Percentiles rank a stretch among this genome's conserved stretches.
Evolutionary conservation across 1,140 invertebrate species (phyloP).

Genomic region (Ptiloglossa arizonensis): DNA sequence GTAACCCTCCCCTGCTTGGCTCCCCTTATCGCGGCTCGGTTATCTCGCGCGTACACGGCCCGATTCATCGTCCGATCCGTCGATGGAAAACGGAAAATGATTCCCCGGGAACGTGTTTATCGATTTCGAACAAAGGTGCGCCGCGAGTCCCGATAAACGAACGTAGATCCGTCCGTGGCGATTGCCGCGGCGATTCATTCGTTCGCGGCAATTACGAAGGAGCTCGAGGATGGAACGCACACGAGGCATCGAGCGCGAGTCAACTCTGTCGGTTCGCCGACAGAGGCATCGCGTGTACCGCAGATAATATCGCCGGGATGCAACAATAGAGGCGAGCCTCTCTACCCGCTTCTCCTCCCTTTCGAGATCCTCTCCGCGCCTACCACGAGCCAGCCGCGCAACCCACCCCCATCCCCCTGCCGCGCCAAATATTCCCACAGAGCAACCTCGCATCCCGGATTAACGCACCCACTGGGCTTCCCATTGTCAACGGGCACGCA

Average conservation of each 20-base stretch:
- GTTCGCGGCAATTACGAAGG: constrained; percentile 65
- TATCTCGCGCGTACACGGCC: constrained; percentile 16
- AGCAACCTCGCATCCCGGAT: constrained; percentile 56
- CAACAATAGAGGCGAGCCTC: constrained; percentile 64
- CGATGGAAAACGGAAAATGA: constrained; percentile 47
- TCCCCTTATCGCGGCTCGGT: constrained; percentile 8
- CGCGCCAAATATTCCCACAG: constrained; percentile 68
- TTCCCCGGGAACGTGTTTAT: constrained; percentile 54
- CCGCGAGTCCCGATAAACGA: constrained; percentile 54
- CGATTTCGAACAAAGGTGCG: constrained; percentile 63
- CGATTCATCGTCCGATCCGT: constrained; percentile 23
- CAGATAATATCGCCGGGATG: constrained; percentile 64
- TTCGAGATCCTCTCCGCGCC: background rate
- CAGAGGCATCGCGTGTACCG: constrained; percentile 68
- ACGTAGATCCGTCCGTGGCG: constrained; percentile 53
- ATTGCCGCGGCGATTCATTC: constrained; percentile 44
- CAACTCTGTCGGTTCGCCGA: constrained; percentile 59
- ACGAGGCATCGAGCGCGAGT: constrained; percentile 58
- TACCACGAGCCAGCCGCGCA: constrained; percentile 6
- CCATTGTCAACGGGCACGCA: constrained; percentile 65
- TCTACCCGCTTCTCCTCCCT: background rate
- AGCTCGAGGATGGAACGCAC: constrained; percentile 34
- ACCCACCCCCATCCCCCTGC: constrained; percentile 21
- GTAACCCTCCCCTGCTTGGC: constrained; percentile 6
- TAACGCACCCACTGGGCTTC: constrained; percentile 67